Conservation (phyloP, 92 coral and sea anemone genomes). For the Siderastrea siderea region DNA sequence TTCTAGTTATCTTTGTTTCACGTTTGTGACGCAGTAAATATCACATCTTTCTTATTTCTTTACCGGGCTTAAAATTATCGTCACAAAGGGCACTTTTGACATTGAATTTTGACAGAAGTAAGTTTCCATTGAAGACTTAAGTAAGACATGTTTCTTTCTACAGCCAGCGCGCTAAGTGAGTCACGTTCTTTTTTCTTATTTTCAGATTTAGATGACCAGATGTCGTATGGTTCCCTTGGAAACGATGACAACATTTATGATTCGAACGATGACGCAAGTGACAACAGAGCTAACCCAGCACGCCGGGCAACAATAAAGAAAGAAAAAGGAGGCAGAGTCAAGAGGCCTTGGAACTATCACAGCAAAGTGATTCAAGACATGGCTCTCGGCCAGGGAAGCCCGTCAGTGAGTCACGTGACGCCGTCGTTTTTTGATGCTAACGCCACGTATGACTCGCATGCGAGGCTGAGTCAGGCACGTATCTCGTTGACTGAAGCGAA, state of each 20-base stretch:
- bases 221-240: conserved; percentile 35
- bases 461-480: conserved; percentile 30
- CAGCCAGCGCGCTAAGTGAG: neutral
- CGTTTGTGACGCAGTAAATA: no score
- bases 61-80: no score
- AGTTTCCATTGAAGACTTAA: neutral
- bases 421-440: conserved; percentile 14
- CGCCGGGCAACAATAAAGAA: conserved; percentile 51
- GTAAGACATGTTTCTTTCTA: neutral
- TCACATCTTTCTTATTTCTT: no score
- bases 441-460: conserved; percentile 16
- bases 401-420: conserved; percentile 22
- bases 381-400: conserved; percentile 15
- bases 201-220: conserved; percentile 25
- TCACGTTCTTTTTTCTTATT: neutral
- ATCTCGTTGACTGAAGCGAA: conserved; percentile 7
- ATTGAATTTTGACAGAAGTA: no score
- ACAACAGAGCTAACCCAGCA: neutral
- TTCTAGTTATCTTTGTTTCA: no score
- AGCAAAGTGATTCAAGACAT: conserved; percentile 62
- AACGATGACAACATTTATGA: conserved; percentile 10
- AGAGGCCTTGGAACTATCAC: conserved; percentile 70
- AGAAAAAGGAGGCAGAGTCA: conserved; percentile 60
- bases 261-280: neutral
- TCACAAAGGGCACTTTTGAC: no score